A percentile compares a stretch with the other conserved stretches of the same genome.
Conservation (phyloP, 2,113 vertebrate genomes). For the Puma concolor region DNA sequence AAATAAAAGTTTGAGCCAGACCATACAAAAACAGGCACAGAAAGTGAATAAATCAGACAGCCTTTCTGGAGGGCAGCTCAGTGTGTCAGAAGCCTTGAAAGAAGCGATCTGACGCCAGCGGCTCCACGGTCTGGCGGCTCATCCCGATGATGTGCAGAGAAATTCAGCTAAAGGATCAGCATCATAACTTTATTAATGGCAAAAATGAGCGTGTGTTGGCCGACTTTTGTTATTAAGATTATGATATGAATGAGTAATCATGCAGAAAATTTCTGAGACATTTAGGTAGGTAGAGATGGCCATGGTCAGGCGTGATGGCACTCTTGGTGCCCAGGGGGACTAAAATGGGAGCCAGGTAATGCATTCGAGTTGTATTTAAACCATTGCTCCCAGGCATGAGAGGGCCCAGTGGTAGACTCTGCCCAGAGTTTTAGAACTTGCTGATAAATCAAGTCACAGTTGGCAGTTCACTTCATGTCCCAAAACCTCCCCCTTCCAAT, state of each 20-base stretch:
- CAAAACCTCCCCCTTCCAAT: neutral
- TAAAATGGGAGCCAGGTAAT: neutral
- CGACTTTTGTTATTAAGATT: conserved; percentile 27
- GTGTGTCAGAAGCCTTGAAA: conserved; percentile 13
- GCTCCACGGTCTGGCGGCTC: neutral
- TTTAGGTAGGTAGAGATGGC: neutral
- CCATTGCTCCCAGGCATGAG: neutral
- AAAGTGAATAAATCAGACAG: neutral
- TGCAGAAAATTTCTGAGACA: neutral
- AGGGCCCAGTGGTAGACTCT: neutral
- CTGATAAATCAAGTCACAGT: neutral
- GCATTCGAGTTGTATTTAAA: neutral
- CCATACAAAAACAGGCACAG: neutral
- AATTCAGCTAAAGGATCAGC: neutral
- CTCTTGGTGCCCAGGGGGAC: neutral
- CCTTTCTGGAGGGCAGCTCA: conserved; percentile 34
- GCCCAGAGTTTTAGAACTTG: neutral
- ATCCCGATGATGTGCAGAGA: neutral
- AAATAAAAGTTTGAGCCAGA: neutral
- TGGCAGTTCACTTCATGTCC: neutral
- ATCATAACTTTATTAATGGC: neutral
- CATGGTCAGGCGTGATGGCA: neutral
- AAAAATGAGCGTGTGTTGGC: neutral
- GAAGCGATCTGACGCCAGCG: neutral
- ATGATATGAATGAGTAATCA: neutral